These are phyloP conservation scores for Acromyrmex echinatior DNA, from an alignment of 1,140 invertebrate genomes.

Conservation along the genomic window DNA sequence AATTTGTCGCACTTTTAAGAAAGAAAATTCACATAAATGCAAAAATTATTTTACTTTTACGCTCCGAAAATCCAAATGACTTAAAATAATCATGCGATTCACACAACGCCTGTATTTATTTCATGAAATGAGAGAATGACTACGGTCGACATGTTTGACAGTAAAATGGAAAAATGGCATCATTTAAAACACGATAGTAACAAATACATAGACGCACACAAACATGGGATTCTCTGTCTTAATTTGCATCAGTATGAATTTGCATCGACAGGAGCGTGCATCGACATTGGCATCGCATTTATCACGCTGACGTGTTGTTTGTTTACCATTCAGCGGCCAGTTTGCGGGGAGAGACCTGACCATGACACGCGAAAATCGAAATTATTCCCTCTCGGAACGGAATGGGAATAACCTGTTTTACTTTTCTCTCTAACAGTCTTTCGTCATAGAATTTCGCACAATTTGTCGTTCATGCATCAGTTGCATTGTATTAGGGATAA, in stretches of 20 bases:
- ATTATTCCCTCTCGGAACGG: neutral
- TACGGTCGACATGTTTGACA: neutral
- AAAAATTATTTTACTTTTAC: neutral
- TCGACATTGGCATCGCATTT: slow-evolving; percentile 17
- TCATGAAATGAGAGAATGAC: neutral
- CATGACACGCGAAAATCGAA: slow-evolving; percentile 21
- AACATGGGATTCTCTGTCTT: neutral
- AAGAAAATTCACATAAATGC: neutral
- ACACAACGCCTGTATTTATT: neutral
- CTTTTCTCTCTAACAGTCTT: neutral
- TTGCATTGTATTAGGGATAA: neutral
- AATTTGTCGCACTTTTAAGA: neutral
- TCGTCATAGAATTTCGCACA: neutral
- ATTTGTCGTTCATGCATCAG: neutral
- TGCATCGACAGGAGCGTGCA: slow-evolving; percentile 27
- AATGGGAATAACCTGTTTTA: neutral
- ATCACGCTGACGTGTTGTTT: slow-evolving; percentile 24
- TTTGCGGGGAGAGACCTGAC: neutral
- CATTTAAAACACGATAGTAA: slow-evolving; percentile 1
- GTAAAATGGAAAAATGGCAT: slow-evolving; percentile 21
- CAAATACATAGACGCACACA: neutral
- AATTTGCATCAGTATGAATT: slow-evolving; percentile 28
- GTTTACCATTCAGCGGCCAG: slow-evolving; percentile 19
- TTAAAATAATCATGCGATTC: neutral
- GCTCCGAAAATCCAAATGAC: neutral